Evolutionary conservation across 2,797 vertebrate species (phyloP).

Genomic region (Oceanodroma leucorhoa): DNA sequence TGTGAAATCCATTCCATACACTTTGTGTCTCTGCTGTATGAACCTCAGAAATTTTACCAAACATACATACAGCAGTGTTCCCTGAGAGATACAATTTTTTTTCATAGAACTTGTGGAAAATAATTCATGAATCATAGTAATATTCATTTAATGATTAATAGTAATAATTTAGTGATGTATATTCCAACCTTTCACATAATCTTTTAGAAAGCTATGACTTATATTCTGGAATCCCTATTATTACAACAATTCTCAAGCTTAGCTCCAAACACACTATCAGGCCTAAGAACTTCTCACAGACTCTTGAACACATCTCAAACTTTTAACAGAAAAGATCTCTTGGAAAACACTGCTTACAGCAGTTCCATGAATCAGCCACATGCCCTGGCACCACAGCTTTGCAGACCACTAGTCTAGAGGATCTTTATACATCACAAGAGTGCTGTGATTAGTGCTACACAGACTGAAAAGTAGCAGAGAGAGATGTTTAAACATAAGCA

Average conservation of each 20-base stretch:
- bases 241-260: background rate
- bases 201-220: background rate
- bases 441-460: background rate
- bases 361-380: background rate
- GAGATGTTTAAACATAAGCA: background rate
- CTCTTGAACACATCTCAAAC: background rate
- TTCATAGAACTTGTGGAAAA: background rate
- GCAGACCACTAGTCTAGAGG: background rate
- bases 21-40: background rate
- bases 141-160: background rate
- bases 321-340: background rate
- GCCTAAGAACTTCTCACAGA: background rate
- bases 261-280: background rate
- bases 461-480: background rate
- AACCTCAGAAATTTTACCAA: background rate
- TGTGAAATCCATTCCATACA: background rate
- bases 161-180: background rate
- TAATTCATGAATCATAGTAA: background rate
- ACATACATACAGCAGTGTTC: background rate
- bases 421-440: background rate
- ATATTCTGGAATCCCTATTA: background rate
- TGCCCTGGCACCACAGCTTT: background rate
- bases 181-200: background rate
- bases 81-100: background rate
- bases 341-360: background rate